Conservation (phyloP, 2,888 invertebrate species). For the Labia minor region DNA sequence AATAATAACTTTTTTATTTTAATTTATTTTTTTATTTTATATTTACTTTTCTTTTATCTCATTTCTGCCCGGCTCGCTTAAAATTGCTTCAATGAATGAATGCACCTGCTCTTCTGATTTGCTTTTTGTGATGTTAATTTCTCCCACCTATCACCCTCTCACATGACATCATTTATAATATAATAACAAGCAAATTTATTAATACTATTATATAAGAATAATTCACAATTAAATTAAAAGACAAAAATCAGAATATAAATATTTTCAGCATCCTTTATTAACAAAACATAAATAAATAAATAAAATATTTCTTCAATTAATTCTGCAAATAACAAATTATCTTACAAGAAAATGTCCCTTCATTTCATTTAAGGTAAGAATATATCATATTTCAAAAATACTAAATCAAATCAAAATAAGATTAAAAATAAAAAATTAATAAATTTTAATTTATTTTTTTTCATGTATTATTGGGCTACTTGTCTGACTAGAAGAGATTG, state of each 20-base stretch:
- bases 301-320: neutral
- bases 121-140: slow-evolving; percentile 5
- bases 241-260: too few species aligned
- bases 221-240: too few species aligned
- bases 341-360: neutral
- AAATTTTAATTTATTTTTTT: too few species aligned
- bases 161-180: neutral
- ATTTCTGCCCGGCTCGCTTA: slow-evolving; percentile 1
- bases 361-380: slow-evolving; percentile 15
- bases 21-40: neutral
- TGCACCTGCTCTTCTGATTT: slow-evolving; percentile 13
- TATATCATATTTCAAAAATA: neutral
- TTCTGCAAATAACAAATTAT: neutral
- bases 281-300: neutral
- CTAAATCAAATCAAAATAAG: too few species aligned
- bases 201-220: too few species aligned
- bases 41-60: neutral
- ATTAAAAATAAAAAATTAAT: too few species aligned
- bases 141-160: neutral
- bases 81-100: neutral
- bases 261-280: too few species aligned
- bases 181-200: neutral
- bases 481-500: too few species aligned
- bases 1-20: too few species aligned
- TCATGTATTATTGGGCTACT: too few species aligned